A percentile compares a stretch with the other conserved stretches of the same genome.
Evolutionary conservation across 2,797 vertebrate species (phyloP).

Genomic region (Melanotaenia boesemani): DNA sequence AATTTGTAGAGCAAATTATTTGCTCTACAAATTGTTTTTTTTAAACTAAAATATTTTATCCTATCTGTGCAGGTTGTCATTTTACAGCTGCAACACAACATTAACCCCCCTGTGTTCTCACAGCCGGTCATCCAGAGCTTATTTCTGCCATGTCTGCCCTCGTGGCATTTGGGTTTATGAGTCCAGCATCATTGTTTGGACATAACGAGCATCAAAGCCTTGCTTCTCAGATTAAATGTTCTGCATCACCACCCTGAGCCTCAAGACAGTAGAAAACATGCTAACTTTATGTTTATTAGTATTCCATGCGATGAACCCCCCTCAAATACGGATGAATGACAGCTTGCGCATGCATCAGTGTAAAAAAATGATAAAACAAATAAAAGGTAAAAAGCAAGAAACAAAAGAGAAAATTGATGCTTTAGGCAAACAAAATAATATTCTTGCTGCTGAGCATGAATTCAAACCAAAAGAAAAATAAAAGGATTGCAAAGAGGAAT

Average conservation of each 20-base stretch:
- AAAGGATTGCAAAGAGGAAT: not conserved
- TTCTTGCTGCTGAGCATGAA: not conserved
- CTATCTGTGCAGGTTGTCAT: not conserved
- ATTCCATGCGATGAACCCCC: not conserved
- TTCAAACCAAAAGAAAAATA: not conserved
- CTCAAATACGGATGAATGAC: not conserved
- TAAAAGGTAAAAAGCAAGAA: not conserved
- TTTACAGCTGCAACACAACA: conserved; percentile 22
- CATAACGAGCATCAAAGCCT: conserved; percentile 6
- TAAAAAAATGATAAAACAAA: not conserved
- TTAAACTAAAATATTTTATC: not conserved
- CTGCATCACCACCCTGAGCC: conserved; percentile 11
- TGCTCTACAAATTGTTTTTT: not conserved
- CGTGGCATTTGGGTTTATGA: conserved; percentile 64
- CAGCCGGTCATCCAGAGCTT: conserved; percentile 13
- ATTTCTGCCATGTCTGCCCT: conserved; percentile 37
- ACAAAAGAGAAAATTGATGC: conserved; percentile 8
- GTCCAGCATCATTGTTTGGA: conserved; percentile 23
- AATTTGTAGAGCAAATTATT: not conserved
- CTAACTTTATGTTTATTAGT: not conserved
- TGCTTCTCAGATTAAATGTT: conserved; percentile 12
- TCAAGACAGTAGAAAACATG: conserved; percentile 1
- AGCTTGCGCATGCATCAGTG: not conserved
- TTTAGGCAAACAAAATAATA: not conserved
- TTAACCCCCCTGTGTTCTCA: not conserved